Evolutionary conservation across 2,113 vertebrate genomes (phyloP).

Genomic region (Orthochromis indermauri): DNA sequence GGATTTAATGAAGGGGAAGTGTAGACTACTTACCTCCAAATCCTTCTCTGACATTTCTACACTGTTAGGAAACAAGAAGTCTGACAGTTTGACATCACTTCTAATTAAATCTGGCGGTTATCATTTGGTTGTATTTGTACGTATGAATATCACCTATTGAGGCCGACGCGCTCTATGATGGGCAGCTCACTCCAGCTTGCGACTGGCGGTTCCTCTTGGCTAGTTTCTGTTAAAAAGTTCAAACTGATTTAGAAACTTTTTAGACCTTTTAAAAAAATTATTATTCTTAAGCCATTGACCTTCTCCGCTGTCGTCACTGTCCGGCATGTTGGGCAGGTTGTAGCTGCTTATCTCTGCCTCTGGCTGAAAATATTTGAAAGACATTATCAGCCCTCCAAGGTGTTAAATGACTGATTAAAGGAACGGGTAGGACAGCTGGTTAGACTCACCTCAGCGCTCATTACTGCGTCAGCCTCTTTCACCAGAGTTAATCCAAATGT

Average conservation of each 20-base stretch:
- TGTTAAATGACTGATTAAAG: background rate
- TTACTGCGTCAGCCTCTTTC: background rate
- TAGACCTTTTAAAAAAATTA: background rate
- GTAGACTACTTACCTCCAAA: constrained; percentile 69
- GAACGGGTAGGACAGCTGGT: background rate
- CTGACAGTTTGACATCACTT: background rate
- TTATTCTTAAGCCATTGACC: constrained; percentile 54
- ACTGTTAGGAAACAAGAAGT: constrained; percentile 44
- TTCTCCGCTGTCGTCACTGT: constrained; percentile 63
- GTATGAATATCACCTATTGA: constrained; percentile 65
- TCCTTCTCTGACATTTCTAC: constrained; percentile 78
- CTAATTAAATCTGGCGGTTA: background rate
- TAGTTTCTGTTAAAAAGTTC: constrained; percentile 38
- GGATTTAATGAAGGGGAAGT: background rate
- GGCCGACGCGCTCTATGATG: constrained; percentile 71
- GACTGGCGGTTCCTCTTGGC: constrained; percentile 27
- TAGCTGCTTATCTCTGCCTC: constrained; percentile 1
- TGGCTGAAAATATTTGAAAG: background rate
- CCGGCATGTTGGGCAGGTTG: background rate
- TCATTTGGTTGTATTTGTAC: background rate
- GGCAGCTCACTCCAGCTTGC: constrained; percentile 61
- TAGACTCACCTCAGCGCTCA: constrained; percentile 38
- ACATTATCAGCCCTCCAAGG: background rate
- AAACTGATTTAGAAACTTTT: background rate
- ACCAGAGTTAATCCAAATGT: background rate